Base-by-base conservation (phyloP, 2,113 vertebrate genomes). In the Theristicus caerulescens region DNA sequence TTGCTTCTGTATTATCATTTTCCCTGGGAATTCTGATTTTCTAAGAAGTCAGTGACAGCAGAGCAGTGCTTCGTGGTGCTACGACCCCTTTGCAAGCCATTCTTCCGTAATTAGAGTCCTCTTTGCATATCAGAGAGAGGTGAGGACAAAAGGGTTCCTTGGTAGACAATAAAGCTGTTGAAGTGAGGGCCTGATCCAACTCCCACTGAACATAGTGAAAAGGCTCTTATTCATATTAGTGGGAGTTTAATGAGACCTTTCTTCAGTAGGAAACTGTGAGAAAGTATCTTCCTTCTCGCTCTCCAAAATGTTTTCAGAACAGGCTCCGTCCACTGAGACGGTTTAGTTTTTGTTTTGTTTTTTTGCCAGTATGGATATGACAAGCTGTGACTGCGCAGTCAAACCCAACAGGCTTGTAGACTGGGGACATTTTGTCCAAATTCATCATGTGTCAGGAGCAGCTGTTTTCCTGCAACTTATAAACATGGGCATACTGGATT, bases 401-500 rank as follows among this genome's bases (percentile, higher is more conserved):
- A 59, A 73, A 71, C 79, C 2, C 31, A 88, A 16, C 81, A 54
- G 80, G 42, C 93, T 91, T 5, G 1, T 92, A 38, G 73, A 52
- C 1, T 70, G 81, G 93, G 94, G 93, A 97, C 80, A 58, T 91
- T 89, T 89, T 95, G 82, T 96, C 89, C 92, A 88, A 88, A 90
- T 91, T 86, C 73, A 62, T 93, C 91, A 82, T 94, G 81, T 94
- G 94, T 97, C 94, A 96, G 83, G 65, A 98, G 81, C 96, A 98
- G 96, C 95, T 97, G 96, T 95, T 96, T 96, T 83, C 80, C 78
- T 83, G 88, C 64, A 80, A 82, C 89, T 92, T 95, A 76, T 98
- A 98, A 98, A 98, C 98, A 98, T 65, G 96, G 98, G 96, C 97
- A 86, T 97, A 91, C 92, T 97, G 97, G 94, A 97, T 98, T 97